Percentiles rank a stretch among this genome's conserved stretches.
Conservation (phyloP, 2,888 invertebrate species). For the Euzetes globulus region DNA sequence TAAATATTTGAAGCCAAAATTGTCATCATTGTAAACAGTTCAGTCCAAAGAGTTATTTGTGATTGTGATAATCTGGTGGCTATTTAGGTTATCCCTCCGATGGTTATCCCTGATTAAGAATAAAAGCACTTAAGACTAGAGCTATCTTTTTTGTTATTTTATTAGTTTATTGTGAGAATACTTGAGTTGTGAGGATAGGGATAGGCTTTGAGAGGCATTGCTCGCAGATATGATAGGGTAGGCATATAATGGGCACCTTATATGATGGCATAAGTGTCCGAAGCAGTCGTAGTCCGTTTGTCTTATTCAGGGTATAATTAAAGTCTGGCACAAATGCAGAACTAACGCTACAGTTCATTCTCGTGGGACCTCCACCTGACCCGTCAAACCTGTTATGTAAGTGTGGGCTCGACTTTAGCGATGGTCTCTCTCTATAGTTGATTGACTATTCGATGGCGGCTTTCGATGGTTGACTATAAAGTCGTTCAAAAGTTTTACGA, state of each 20-base stretch:
- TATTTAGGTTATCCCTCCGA: too few relatives aligned
- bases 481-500: neutral
- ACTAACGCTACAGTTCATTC: neutral
- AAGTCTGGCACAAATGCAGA: neutral
- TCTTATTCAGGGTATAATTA: neutral
- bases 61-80: too few relatives aligned
- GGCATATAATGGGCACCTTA: neutral
- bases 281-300: neutral
- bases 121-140: too few relatives aligned
- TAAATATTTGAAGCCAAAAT: too few relatives aligned
- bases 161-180: too few relatives aligned
- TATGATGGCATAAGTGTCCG: neutral
- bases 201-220: neutral
- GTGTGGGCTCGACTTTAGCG: neutral
- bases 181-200: neutral
- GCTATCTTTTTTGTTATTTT: too few relatives aligned
- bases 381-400: constrained; percentile 23
- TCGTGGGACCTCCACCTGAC: constrained; percentile 7
- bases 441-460: constrained; percentile 5
- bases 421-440: neutral
- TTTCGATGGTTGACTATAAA: neutral
- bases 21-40: too few relatives aligned
- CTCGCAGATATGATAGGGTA: neutral
- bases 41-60: too few relatives aligned
- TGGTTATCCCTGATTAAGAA: too few relatives aligned